Evolutionary conservation across 2,888 invertebrate species (phyloP), one percentile per base, ranked within the genome.

Genomic region (Eupithecia subfuscata): DNA sequence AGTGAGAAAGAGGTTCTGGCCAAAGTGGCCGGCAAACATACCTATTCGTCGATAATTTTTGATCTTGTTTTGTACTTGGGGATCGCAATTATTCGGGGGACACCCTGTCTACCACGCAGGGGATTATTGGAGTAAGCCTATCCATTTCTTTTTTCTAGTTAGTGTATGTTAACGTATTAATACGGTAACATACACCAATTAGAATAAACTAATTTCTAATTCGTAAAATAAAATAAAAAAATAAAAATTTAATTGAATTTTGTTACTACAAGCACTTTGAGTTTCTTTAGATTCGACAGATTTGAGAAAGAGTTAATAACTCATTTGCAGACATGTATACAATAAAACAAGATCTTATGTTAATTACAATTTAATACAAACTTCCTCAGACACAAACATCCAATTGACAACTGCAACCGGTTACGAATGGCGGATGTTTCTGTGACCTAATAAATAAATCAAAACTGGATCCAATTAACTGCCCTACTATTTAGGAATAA

Each of bases 331-430:
- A 22, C 12, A 56, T 22, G 56, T 22, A 11, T n/a, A n/a, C n/a
- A 69, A 14, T 75, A 69, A 75, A 76, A 77, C 68, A 40, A 37
- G 12, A 70, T 30, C 48, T 67, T 30, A 69, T 0, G n/a, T 43
- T 52, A 60, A 63, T 70, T 72, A 78, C 56, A 79, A 14, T 79
- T 80, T 79, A 79, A 75, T 80, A 80, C 78, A 76, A 78, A 77
- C 72, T 40, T 69, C 45, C 69, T 22, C 69, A 75, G 48, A 65
- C 63, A 75, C 69, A 73, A 40, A 25, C 34, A 75, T 43, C 45
- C 22, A 73, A 45, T 60, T 52, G 16, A 52, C 25, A 69, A 63
- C 76, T 73, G 73, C 63, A 70, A 71, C 73, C 64, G 64, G n/a
- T 70, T 40, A 43, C 18, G 45, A 14, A 25, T 40, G 22, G 12